phyloP scores from a whole-genome alignment of 2,888 invertebrate genomes.

The Cremastinae sp. region DNA sequence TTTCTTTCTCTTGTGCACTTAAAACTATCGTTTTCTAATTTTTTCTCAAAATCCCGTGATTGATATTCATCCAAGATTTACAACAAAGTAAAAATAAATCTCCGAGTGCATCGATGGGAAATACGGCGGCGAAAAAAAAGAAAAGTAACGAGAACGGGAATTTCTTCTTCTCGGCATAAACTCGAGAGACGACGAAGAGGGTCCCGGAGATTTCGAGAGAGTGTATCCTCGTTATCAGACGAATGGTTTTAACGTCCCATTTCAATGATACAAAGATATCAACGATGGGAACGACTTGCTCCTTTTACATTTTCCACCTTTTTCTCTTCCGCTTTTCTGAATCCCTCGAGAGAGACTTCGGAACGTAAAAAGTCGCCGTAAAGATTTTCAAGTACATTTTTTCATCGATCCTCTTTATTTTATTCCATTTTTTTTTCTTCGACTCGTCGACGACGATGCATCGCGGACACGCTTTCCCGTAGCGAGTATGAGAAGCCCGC shows the following conservation, averaged over 20 bases:
- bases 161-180: not conserved
- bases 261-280: conserved; percentile 48
- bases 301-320: conserved; percentile 34
- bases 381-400: conserved; percentile 41
- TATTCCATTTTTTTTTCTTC: conserved; percentile 7
- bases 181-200: not conserved
- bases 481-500: conserved; percentile 36
- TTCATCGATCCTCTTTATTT: no score
- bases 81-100: no score
- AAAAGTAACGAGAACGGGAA: not conserved
- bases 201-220: not conserved
- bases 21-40: no score
- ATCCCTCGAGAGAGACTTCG: conserved; percentile 36
- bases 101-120: no score
- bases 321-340: conserved; percentile 11
- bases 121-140: no score
- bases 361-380: conserved; percentile 34
- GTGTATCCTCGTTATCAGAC: conserved; percentile 29
- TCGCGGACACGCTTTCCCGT: conserved; percentile 23
- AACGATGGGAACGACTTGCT: conserved; percentile 36
- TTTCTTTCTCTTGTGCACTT: no score
- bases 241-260: conserved; percentile 50
- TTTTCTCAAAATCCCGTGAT: no score
- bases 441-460: conserved; percentile 56
- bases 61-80: no score